Base-by-base conservation (phyloP, 2,797 vertebrate genomes). In the Aplochiton taeniatus region DNA sequence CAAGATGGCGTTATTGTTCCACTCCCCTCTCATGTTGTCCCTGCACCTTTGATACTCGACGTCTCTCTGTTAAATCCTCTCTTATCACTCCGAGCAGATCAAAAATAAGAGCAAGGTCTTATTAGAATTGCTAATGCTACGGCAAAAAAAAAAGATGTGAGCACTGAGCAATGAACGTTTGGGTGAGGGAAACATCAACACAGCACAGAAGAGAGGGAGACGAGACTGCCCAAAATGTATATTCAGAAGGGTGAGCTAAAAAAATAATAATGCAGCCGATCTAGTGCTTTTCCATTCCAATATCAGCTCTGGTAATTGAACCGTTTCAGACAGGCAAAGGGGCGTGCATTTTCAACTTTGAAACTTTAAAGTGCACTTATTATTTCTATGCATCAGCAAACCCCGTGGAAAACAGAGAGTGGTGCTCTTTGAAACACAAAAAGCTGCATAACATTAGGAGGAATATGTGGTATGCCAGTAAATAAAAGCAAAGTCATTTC, bases 41-140 rank as follows among this genome's bases (percentile, higher is more conserved):
- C 70, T 0, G 18, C 47, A 56, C 70, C 73, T 84, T 81, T 79
- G 74, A 79, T 80, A 61, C 74, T 68, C 60, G 45, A 69, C 71
- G 62, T 73, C 70, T 65, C 77, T 81, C 46, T 11, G 72, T 70
- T 77, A 77, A 79, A 76, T 52, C 70, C 71, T 68, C 75, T 77
- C 58, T 62, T 17, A 82, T 84, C 75, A 31, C 77, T 79, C 69
- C 65, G 62, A 17, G 58, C 48, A 64, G 59, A 80, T 87, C 82
- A 82, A 75, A 31, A 83, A 73, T 56, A 68, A 74, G 74, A 77
- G 77, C 80, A 69, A 66, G 18, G 48, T 72, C 56, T 74, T 67
- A 84, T 88, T 88, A 85, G 82, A 88, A 83, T 83, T 87, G 87
- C 84, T 83, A 88, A 89, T 89, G 70, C 62, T 63, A 65, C 11